Evolutionary conservation across 1,140 invertebrate genomes (phyloP), one percentile per base, ranked within the genome.

Genomic region (Solenopsis invicta): DNA sequence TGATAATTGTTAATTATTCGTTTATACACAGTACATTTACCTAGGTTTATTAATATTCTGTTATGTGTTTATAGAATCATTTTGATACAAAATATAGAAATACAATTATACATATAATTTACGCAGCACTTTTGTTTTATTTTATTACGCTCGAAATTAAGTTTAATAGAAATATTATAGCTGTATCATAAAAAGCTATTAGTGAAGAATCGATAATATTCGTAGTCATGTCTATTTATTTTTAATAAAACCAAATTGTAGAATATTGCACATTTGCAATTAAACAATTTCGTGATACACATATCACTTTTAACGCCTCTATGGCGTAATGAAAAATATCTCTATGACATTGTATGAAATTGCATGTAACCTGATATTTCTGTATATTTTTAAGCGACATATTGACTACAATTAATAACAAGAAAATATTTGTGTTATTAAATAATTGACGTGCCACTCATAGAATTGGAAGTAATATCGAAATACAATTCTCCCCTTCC

Each of bases 191-290:
- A 77, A 78, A 48, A 50, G 4, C 2, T 9, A 48, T 78, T 78
- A 77, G 34, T 45, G n/a, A 45, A 64, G 41, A 62, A 66, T 78
- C 61, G 18, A 78, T 78, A 75, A 21, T 34, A 75, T 75, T 78
- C 37, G 21, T 41, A 77, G 0, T 29, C 24, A 34, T 54, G 24
- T 54, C 18, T 34, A 77, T 64, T 77, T 48, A 77, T 64, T 29
- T 77, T 41, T 64, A 45, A 72, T 72, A 74, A 74, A 54, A 54
- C 18, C 21, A 54, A 50, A 50, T 74, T 54, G n/a, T 50, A 67
- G 29, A 67, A 78, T 78, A 78, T 52, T 78, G 61, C 24, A 59
- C 8, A 75, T n/a, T 78, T 8, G 56, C 41, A 77, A 64, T 77
- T 77, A 64, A 77, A 77, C 6, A 66, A 67, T 52, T 78, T 1